Conservation (phyloP, 1,140 invertebrate genomes). For the Penaeus vannamei region DNA sequence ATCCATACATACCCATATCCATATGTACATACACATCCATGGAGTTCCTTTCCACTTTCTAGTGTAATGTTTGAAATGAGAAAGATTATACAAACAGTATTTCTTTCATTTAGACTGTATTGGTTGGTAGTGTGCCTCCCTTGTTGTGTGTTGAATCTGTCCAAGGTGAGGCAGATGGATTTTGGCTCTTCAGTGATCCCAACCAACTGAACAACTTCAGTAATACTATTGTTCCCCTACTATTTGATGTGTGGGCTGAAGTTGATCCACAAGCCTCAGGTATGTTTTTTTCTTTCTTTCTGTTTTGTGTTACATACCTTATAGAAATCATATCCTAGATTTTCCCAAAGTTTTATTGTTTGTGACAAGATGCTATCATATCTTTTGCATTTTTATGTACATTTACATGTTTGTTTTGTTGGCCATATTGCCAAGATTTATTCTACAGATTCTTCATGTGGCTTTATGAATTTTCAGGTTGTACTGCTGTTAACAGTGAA, state of each 20-base stretch:
- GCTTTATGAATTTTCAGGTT: neutral
- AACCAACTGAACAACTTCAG: slow-evolving; percentile 29
- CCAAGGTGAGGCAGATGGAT: neutral
- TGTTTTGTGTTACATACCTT: too few relatives aligned
- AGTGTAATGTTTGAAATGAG: too few relatives aligned
- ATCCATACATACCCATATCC: too few relatives aligned
- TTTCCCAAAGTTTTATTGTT: too few relatives aligned
- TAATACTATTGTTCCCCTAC: slow-evolving; percentile 37
- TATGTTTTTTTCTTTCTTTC: too few relatives aligned
- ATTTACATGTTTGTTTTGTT: neutral
- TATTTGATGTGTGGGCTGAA: slow-evolving; percentile 60
- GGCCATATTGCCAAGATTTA: neutral
- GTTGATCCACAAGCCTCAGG: slow-evolving; percentile 24
- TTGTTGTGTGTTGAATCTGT: neutral
- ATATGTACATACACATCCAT: too few relatives aligned
- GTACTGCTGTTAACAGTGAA: slow-evolving; percentile 38
- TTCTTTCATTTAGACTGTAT: slow-evolving; percentile 18
- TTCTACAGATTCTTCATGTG: neutral
- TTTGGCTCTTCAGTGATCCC: slow-evolving; percentile 38
- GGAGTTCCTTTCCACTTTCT: too few relatives aligned
- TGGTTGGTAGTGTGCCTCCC: slow-evolving; percentile 46
- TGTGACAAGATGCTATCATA: neutral
- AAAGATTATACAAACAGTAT: neutral
- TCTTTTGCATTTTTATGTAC: neutral
- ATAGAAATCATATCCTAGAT: too few relatives aligned